Base-by-base conservation (phyloP, 2,797 vertebrate species). In the Argyrosomus regius region DNA sequence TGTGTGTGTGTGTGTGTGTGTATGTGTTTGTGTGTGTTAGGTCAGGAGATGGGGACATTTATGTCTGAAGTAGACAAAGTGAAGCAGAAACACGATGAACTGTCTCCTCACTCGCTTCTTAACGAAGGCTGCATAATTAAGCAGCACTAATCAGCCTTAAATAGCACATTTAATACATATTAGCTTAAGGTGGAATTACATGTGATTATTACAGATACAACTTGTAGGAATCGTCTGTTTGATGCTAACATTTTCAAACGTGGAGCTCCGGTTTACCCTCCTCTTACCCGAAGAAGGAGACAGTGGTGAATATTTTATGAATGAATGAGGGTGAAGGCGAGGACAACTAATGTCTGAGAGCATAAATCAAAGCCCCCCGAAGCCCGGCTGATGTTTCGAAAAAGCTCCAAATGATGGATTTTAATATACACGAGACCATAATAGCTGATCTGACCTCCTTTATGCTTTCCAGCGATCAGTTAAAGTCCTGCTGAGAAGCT, bases 221-320 rank as follows among this genome's bases (percentile, higher is more conserved):
- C 54, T 75, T 74, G 7, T 16, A 74, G 6, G 24, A 73, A 48
- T 48, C 31, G 24, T 73, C 31, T 35, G 3, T 80, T 31, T 74
- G n/a, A 80, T 31, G 56, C 63, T 54, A 58, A 71, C 56, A 46
- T 59, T 68, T 35, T 26, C 1, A 48, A 62, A 72, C 72, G 75
- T 75, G 17, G 50, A 31, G 53, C 17, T 6, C 20, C 6, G 28
- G 45, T 78, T 79, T 9, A 35, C 39, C 67, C 46, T 31, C 6
- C 8, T 20, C 59, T 52, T 35, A 63, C 60, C 65, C 16, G 12
- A 82, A 62, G 73, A 79, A 72, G 22, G 52, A 68, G 86, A 79
- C 60, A 3, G 31, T 5, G 20, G 74, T 88, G 67, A 91, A 91
- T 90, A 90, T 89, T 89, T 81, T 5, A 91, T 90, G 79, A 84